Base-by-base conservation (phyloP, 2,113 vertebrate species). In the Dissostichus mawsoni region DNA sequence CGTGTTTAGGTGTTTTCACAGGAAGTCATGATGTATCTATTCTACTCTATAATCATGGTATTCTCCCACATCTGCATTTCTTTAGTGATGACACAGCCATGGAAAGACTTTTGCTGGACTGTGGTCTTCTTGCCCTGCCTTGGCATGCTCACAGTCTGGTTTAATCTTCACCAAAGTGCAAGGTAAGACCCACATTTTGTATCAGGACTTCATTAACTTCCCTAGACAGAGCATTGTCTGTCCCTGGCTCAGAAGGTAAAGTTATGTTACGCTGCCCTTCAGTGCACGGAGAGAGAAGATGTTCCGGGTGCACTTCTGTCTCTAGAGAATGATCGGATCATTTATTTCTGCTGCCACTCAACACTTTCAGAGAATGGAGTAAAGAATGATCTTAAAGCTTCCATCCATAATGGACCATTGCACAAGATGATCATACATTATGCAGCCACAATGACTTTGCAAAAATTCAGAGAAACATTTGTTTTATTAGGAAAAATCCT, bases 321-420 rank as follows among this genome's bases (percentile, higher is more conserved):
- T 75, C 53, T 14, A 50, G 45, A 29, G 45, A 62, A 4, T 11
- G 29, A 48, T 36, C 50, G 44, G 16, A 57, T 64, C 13, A 57
- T 72, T 66, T 74, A 69, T 83, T 20, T 41, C 20, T 48, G 45
- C 36, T 79, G 55, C 55, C 57, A 55, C 48, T 77, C 47, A 72
- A 65, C 55, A 72, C 47, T 76, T 52, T 67, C 20, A 33, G 25
- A 72, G 55, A 59, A 29, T 59, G 58, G 25, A 71, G 8, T 18
- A 11, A 45, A 62, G 4, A 55, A 29, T 33, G 8, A 4, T 14
- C 36, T 72, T 53, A 41, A 69, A 74, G 52, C 44, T 25, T 11
- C 44, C 12, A 9, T 47, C 5, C 36, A 20, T 20, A 25, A 8
- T 36, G 13, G 66, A 29, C 4, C 56, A 47, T 8, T 8, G 41